Conservation (phyloP, 2,888 invertebrate species). For the Anaspis maculata region DNA sequence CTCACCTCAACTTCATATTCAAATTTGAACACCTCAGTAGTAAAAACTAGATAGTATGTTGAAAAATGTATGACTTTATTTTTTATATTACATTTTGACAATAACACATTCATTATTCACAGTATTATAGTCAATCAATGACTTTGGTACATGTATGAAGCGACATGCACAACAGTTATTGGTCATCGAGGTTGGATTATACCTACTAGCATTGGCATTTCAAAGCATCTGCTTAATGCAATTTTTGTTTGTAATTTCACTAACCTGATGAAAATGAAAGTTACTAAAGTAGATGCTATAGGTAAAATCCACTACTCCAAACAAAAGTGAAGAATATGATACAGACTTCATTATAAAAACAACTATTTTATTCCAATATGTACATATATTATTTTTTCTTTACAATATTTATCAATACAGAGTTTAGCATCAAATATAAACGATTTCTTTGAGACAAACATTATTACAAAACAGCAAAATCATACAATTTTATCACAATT, state of each 20-base stretch:
- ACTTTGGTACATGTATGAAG: constrained; percentile 33
- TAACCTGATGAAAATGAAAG: neutral
- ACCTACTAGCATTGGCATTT: constrained; percentile 29
- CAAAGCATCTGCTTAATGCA: too few relatives aligned
- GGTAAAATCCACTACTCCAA: constrained; percentile 25
- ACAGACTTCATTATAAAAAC: constrained; percentile 31
- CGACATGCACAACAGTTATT: constrained; percentile 34
- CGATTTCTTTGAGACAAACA: constrained; percentile 28
- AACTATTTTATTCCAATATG: constrained; percentile 32
- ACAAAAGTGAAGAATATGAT: constrained; percentile 21
- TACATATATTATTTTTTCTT: constrained; percentile 29
- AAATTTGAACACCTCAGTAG: too few relatives aligned
- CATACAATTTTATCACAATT: constrained; percentile 36
- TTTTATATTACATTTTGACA: constrained; percentile 28
- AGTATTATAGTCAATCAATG: constrained; percentile 27
- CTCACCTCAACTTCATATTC: too few relatives aligned
- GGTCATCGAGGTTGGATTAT: constrained; percentile 32
- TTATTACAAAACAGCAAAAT: constrained; percentile 27
- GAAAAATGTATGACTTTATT: constrained; percentile 25
- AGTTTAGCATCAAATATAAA: constrained; percentile 39
- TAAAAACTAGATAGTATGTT: too few relatives aligned
- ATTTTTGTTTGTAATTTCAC: too few relatives aligned
- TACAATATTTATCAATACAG: constrained; percentile 35
- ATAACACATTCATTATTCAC: constrained; percentile 30
- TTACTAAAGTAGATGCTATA: constrained; percentile 15